Evolutionary conservation across 2,797 vertebrate genomes (phyloP).

Genomic region (Falco novaeseelandiae): DNA sequence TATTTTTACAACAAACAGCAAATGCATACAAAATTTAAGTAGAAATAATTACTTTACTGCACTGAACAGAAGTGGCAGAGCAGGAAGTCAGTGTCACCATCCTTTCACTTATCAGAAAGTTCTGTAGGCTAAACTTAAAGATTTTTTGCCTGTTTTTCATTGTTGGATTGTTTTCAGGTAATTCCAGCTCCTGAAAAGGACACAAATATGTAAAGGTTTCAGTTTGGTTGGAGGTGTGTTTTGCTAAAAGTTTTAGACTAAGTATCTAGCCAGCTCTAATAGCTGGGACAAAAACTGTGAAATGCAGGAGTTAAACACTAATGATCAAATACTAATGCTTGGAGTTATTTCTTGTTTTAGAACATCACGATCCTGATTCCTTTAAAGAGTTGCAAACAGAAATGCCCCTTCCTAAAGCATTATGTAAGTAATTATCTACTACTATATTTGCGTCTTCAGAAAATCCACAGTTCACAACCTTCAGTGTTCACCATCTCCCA

Average conservation of each 20-base stretch:
- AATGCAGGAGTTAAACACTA: neutral
- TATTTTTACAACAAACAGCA: neutral
- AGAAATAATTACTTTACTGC: neutral
- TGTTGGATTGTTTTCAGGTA: neutral
- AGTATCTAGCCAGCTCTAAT: neutral
- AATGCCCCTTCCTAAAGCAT: neutral
- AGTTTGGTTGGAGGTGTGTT: neutral
- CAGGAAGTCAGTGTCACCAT: neutral
- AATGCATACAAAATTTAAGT: neutral
- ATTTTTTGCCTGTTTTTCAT: neutral
- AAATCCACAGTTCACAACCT: neutral
- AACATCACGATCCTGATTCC: neutral
- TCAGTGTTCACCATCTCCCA: neutral
- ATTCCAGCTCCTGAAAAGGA: neutral
- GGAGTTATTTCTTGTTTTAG: neutral
- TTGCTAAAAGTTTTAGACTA: neutral
- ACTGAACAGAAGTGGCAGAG: neutral
- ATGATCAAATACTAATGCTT: neutral
- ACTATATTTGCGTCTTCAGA: neutral
- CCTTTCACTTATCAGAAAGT: neutral
- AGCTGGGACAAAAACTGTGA: neutral
- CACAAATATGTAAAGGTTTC: neutral
- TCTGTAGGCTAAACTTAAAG: neutral
- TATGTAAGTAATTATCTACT: neutral
- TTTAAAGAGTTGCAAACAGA: neutral